A percentile compares a stretch with the other conserved stretches of the same genome.
phyloP scores from a whole-genome alignment of 2,113 vertebrate species.

The Oncorhynchus mykiss region DNA sequence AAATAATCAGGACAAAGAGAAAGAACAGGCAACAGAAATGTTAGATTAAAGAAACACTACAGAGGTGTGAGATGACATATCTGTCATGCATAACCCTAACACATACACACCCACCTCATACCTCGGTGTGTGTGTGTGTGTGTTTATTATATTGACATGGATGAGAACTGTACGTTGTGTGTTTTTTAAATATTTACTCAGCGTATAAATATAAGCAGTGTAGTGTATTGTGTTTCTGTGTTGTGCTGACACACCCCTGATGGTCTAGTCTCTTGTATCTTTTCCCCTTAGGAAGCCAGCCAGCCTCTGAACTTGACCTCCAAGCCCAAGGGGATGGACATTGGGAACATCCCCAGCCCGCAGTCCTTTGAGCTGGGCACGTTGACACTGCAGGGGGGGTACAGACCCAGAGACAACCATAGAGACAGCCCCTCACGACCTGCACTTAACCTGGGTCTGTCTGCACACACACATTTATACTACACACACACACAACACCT shows the following conservation, averaged over 20 bases:
- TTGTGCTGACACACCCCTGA: slow-evolving; percentile 25
- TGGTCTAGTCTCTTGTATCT: slow-evolving; percentile 20
- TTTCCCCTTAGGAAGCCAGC: slow-evolving; percentile 77
- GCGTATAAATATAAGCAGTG: no score
- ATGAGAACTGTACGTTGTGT: no score
- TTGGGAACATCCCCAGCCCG: slow-evolving; percentile 82
- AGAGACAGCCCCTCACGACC: slow-evolving; percentile 83
- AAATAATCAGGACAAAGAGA: slow-evolving; percentile 41
- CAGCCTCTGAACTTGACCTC: slow-evolving; percentile 96
- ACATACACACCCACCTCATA: slow-evolving; percentile 22
- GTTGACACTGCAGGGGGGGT: slow-evolving; percentile 71
- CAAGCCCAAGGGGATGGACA: slow-evolving; percentile 85
- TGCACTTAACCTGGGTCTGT: slow-evolving; percentile 82
- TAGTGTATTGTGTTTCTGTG: no score
- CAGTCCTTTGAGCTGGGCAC: slow-evolving; percentile 79
- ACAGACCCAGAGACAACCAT: slow-evolving; percentile 67
- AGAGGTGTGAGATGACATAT: slow-evolving; percentile 66
- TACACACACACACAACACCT: background rate
- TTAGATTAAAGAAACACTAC: slow-evolving; percentile 36
- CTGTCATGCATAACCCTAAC: slow-evolving; percentile 50
- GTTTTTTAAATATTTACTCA: no score
- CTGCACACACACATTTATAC: background rate
- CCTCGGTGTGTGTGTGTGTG: background rate
- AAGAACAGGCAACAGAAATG: slow-evolving; percentile 48
- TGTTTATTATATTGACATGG: background rate